Base-by-base conservation (phyloP, 2,888 invertebrate genomes). In the Fragum sueziense region DNA sequence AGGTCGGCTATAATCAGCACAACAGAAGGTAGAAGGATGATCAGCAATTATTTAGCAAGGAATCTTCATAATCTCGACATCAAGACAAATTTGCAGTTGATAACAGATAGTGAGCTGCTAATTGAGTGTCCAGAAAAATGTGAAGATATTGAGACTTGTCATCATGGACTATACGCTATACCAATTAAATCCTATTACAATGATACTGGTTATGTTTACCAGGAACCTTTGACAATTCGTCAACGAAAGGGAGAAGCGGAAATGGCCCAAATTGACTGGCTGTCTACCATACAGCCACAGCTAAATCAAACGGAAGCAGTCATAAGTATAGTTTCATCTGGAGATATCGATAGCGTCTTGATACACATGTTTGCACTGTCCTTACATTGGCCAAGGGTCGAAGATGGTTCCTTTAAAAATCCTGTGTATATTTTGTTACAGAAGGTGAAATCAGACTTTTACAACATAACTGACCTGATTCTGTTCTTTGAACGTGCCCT, bases 31-130 rank as follows among this genome's bases (percentile, higher is more conserved):
- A 62, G 31, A n/a, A 31, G 27, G n/a, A 9, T 62, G 34, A 76
- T 79, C 17, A 79, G 81, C 29, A 79, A 73, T 31, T 82, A 79
- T 61, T 57, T 78, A 3, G 76, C 81, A 17, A 57, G 74, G 57
- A 68, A 79, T 22, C 17, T 74, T 0, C 0, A 34, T 20, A 62
- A 29, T 29, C 59, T 81, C 3, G 54, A 54, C 7, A 69, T 77
- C 9, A 52, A 62, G 62, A 29, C 37, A 7, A 54, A 61, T 25
- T 0, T 78, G 20, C 29, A 29, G 9, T 17, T 61, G 7, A 17
- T 62, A 17, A 27, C 31, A 9, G 62, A 62, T 20, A 62, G 62
- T 62, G 62, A 62, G 27, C 34, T 62, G 7, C 17, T 69, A 17
- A 52, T 62, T 47, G 20, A 47, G 37, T 33, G n/a, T 17, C 29